A percentile compares a stretch with the other conserved stretches of the same genome.
These are phyloP conservation scores for Neodiprion virginianus DNA, from an alignment of 1,140 invertebrate species.

Conservation along the genomic window DNA sequence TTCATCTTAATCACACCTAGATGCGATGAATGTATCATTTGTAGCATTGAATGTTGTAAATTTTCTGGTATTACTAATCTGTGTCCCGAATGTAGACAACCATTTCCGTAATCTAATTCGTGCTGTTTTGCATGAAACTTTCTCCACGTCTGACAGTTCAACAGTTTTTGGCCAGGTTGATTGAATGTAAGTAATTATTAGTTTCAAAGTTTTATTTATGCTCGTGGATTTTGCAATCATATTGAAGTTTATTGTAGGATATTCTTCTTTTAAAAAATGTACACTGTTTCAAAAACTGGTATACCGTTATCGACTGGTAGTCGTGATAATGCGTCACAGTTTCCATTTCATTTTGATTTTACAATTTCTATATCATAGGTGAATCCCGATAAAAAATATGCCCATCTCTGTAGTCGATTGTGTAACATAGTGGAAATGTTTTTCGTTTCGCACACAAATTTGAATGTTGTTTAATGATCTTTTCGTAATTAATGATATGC, in stretches of 20 bases:
- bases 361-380: slow-evolving; percentile 20
- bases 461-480: slow-evolving; percentile 26
- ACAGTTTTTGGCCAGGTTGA: not conserved
- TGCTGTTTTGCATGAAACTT: not conserved
- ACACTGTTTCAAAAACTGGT: not conserved
- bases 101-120: slow-evolving; percentile 22
- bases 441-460: slow-evolving; percentile 50
- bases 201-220: not conserved
- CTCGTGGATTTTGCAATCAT: not conserved
- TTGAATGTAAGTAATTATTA: not conserved
- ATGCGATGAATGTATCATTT: slow-evolving; percentile 51
- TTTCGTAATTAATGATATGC: no score
- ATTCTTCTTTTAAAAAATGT: not conserved
- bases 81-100: slow-evolving; percentile 30
- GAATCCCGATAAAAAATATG: slow-evolving; percentile 29
- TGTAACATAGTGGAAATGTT: slow-evolving; percentile 21
- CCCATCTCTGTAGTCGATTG: slow-evolving; percentile 23
- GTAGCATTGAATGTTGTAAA: slow-evolving; percentile 34
- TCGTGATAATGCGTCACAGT: slow-evolving; percentile 40
- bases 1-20: slow-evolving; percentile 56
- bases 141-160: not conserved
- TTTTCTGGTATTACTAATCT: slow-evolving; percentile 47
- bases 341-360: slow-evolving; percentile 25
- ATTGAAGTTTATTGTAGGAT: not conserved
- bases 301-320: slow-evolving; percentile 20